A percentile compares a stretch with the other conserved stretches of the same genome.
Conservation (phyloP, 2,888 invertebrate genomes). For the Drosophila crucigera region DNA sequence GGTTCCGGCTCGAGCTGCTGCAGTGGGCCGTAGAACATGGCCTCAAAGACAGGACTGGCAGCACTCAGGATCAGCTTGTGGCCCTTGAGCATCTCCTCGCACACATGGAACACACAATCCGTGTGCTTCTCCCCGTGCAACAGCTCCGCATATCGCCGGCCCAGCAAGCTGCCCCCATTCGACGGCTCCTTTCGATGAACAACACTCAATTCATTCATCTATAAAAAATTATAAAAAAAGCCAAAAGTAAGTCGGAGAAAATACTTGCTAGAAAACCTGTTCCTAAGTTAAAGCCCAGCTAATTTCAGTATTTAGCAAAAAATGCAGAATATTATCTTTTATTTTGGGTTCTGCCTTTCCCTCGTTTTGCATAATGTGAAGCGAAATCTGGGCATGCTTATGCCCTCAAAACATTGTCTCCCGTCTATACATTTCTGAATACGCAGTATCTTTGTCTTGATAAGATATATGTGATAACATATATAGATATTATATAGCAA, state of each 20-base stretch:
- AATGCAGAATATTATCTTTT: slow-evolving; percentile 24
- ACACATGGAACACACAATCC: slow-evolving; percentile 84
- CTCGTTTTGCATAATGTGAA: slow-evolving; percentile 44
- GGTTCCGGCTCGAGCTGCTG: slow-evolving; percentile 85
- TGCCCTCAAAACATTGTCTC: slow-evolving; percentile 3
- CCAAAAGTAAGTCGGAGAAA: slow-evolving; percentile 31
- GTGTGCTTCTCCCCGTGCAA: slow-evolving; percentile 81
- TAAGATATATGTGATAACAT: background rate
- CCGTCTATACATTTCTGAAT: background rate
- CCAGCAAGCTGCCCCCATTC: slow-evolving; percentile 57
- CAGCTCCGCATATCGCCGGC: slow-evolving; percentile 82
- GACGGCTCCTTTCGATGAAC: slow-evolving; percentile 61
- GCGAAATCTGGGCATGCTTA: slow-evolving; percentile 8
- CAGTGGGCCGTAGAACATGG: slow-evolving; percentile 93
- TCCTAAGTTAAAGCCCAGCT: slow-evolving; percentile 7
- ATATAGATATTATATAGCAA: background rate
- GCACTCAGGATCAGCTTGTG: slow-evolving; percentile 93
- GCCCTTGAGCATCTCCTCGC: slow-evolving; percentile 87
- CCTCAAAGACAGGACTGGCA: slow-evolving; percentile 95
- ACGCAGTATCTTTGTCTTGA: background rate
- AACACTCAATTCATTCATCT: slow-evolving; percentile 65
- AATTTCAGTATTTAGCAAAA: slow-evolving; percentile 40
- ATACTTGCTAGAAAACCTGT: slow-evolving; percentile 41
- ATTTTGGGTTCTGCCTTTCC: slow-evolving; percentile 43
- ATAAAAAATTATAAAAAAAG: slow-evolving; percentile 6